These are phyloP conservation scores for Druceiella hillmani DNA, from an alignment of 2,888 invertebrate species.

Conservation along the genomic window DNA sequence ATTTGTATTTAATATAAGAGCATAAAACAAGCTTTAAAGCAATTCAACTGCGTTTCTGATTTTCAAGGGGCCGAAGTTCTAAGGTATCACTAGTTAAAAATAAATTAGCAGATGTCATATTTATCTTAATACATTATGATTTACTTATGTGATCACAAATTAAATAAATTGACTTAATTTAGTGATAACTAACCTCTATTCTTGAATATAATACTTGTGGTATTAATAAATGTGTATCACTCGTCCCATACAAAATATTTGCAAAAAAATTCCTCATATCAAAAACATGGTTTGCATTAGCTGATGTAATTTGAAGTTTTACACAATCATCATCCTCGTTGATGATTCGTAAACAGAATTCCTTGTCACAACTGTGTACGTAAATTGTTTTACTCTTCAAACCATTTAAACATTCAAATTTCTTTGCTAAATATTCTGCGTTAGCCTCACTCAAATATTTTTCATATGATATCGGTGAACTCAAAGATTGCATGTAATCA, in stretches of 20 bases:
- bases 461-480: slow-evolving; percentile 22
- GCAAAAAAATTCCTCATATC: slow-evolving; percentile 35
- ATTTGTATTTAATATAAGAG: too few relatives aligned
- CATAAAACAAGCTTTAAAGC: too few relatives aligned
- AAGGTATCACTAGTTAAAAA: too few relatives aligned
- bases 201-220: slow-evolving; percentile 31
- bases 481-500: slow-evolving; percentile 29
- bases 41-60: too few relatives aligned
- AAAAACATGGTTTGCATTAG: slow-evolving; percentile 29
- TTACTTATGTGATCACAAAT: too few relatives aligned
- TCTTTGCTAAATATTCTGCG: slow-evolving; percentile 26
- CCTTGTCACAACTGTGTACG: neutral
- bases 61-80: too few relatives aligned
- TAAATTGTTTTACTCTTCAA: slow-evolving; percentile 27
- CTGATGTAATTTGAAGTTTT: slow-evolving; percentile 32
- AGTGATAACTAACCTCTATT: slow-evolving; percentile 36
- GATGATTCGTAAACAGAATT: slow-evolving; percentile 24
- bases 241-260: slow-evolving; percentile 31
- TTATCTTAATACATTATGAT: too few relatives aligned
- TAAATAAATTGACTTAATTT: too few relatives aligned
- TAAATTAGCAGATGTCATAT: too few relatives aligned
- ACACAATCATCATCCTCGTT: slow-evolving; percentile 33
- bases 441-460: slow-evolving; percentile 28
- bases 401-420: slow-evolving; percentile 32
- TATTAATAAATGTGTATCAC: too few relatives aligned